Percentiles rank a stretch among this genome's conserved stretches.
These are phyloP conservation scores for Drosophila ogumai DNA, from an alignment of 1,140 invertebrate species.

Conservation along the genomic window DNA sequence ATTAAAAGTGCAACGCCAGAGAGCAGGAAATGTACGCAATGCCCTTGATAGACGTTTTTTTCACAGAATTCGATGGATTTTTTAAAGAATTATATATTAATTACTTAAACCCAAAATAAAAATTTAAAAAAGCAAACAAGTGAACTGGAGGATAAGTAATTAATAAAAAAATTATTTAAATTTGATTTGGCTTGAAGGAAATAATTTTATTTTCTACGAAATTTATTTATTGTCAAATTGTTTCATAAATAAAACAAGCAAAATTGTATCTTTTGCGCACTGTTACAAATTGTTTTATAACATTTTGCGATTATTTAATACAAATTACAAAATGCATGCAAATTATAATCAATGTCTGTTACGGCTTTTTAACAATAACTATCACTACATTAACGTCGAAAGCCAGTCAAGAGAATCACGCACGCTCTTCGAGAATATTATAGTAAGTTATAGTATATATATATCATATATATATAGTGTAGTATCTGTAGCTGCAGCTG, in stretches of 20 bases:
- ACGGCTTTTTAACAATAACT: conserved; percentile 12
- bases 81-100: not conserved
- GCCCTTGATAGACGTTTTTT: conserved; percentile 14
- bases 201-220: not conserved
- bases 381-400: conserved; percentile 13
- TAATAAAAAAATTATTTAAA: not conserved
- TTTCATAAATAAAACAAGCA: not conserved
- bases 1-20: conserved; percentile 59
- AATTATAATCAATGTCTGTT: conserved; percentile 15
- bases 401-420: conserved; percentile 7
- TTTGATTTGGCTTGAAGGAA: not conserved
- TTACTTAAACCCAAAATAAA: not conserved
- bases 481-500: conserved; percentile 8
- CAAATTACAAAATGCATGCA: conserved; percentile 11
- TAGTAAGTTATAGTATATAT: not conserved
- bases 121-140: not conserved
- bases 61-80: not conserved
- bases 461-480: not conserved
- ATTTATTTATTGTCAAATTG: not conserved
- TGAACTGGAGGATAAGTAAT: not conserved
- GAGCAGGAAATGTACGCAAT: conserved; percentile 25
- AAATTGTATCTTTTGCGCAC: not conserved
- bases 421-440: conserved; percentile 11
- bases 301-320: conserved; percentile 7
- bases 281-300: conserved; percentile 9